Evolutionary conservation across 2,888 invertebrate genomes (phyloP).

Genomic region (Aspidapion aeneum): DNA sequence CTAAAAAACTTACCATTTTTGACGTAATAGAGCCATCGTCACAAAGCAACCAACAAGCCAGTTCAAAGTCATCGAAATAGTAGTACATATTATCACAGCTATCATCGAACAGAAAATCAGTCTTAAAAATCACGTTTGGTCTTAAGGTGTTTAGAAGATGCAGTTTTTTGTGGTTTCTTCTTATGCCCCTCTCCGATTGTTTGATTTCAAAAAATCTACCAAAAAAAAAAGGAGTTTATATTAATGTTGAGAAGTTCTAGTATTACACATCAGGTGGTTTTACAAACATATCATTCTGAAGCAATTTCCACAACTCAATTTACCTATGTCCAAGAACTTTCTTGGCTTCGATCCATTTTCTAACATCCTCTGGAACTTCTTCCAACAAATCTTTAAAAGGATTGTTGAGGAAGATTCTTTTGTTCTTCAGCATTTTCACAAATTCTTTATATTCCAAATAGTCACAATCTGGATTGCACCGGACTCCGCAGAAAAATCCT

Average conservation of each 20-base stretch:
- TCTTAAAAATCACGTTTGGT: slow-evolving; percentile 23
- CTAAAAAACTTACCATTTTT: too few relatives aligned
- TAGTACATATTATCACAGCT: slow-evolving; percentile 29
- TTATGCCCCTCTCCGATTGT: background rate
- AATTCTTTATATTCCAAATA: background rate
- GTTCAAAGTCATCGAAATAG: background rate
- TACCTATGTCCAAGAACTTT: too few relatives aligned
- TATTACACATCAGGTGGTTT: too few relatives aligned
- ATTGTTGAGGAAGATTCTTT: too few relatives aligned
- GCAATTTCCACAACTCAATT: too few relatives aligned
- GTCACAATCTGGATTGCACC: background rate
- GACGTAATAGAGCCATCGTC: slow-evolving; percentile 2
- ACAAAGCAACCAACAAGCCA: slow-evolving; percentile 8
- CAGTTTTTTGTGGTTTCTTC: background rate
- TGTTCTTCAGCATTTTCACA: background rate
- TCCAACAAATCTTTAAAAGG: background rate
- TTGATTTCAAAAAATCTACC: background rate
- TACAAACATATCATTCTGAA: too few relatives aligned
- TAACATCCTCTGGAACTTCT: background rate
- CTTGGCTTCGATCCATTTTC: background rate
- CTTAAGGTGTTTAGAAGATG: slow-evolving; percentile 8
- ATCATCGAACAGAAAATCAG: slow-evolving; percentile 15
- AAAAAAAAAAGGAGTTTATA: too few relatives aligned
- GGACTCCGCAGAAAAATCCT: too few relatives aligned
- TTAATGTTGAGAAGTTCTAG: too few relatives aligned